Evolutionary conservation across 2,797 vertebrate species (phyloP).

Genomic region (Tolypeutes matacus): DNA sequence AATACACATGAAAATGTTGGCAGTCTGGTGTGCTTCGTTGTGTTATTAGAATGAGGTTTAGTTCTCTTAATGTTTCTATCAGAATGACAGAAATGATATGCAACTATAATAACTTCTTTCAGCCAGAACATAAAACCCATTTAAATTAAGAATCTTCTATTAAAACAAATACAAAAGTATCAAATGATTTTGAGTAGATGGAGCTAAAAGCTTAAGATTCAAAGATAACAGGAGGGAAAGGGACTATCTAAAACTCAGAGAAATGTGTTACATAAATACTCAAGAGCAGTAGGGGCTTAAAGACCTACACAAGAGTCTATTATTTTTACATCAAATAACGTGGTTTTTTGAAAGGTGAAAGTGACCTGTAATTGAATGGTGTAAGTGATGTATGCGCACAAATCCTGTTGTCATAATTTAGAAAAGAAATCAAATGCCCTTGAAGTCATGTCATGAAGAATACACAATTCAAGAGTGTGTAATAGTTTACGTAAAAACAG

Average conservation of each 20-base stretch:
- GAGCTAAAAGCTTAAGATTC: background rate
- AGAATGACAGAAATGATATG: background rate
- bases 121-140: constrained; percentile 24
- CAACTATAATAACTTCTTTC: constrained; percentile 2
- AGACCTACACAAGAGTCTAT: background rate
- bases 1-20: background rate
- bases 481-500: background rate
- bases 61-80: background rate
- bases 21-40: background rate
- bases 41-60: background rate
- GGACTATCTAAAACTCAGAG: background rate
- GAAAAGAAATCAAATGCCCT: background rate
- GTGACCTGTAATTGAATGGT: background rate
- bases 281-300: background rate
- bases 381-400: background rate
- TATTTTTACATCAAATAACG: background rate
- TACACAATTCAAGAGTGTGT: background rate
- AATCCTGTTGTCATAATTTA: background rate
- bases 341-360: constrained; percentile 16
- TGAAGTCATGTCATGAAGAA: background rate
- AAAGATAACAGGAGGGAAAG: constrained; percentile 3
- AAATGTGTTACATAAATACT: background rate
- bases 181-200: constrained; percentile 17
- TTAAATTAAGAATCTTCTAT: background rate
- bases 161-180: background rate